phyloP scores from a whole-genome alignment of 2,888 invertebrate genomes.

The Callimorpha dominula region DNA sequence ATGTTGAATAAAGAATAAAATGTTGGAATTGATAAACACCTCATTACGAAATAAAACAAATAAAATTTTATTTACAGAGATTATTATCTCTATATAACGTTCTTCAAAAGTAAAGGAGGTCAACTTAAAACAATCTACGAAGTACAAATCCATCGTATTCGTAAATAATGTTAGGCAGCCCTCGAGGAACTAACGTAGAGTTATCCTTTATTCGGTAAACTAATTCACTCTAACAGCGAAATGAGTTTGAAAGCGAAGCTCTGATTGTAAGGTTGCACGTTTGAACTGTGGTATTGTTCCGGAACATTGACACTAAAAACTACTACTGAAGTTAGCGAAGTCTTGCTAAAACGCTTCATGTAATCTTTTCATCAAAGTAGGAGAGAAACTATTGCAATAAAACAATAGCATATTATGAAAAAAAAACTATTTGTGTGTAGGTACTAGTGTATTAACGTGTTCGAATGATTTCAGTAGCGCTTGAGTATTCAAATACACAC shows the following conservation, averaged over 20 bases:
- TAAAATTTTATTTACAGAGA: too few relatives aligned
- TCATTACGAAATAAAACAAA: neutral
- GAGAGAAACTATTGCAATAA: neutral
- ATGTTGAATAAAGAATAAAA: neutral
- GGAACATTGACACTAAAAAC: slow-evolving; percentile 2
- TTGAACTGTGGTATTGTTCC: neutral
- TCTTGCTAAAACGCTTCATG: neutral
- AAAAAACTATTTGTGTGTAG: neutral
- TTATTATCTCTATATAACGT: too few relatives aligned
- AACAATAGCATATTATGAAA: neutral
- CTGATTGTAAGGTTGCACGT: slow-evolving; percentile 3
- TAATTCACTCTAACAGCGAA: slow-evolving; percentile 4
- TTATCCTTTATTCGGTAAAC: slow-evolving; percentile 9
- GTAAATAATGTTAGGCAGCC: neutral
- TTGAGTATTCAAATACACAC: too few relatives aligned
- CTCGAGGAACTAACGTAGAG: neutral
- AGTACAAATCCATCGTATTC: neutral
- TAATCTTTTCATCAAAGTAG: neutral
- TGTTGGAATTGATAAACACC: neutral
- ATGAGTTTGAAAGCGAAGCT: slow-evolving; percentile 4
- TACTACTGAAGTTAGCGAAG: neutral
- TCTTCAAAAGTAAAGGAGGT: neutral
- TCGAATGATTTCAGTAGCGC: too few relatives aligned
- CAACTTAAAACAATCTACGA: neutral
- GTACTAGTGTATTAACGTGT: too few relatives aligned